A percentile compares a stretch with the other conserved stretches of the same genome.
phyloP scores from a whole-genome alignment of 35 echinoderm and acorn worm species.

The Heliocidaris tuberculata region DNA sequence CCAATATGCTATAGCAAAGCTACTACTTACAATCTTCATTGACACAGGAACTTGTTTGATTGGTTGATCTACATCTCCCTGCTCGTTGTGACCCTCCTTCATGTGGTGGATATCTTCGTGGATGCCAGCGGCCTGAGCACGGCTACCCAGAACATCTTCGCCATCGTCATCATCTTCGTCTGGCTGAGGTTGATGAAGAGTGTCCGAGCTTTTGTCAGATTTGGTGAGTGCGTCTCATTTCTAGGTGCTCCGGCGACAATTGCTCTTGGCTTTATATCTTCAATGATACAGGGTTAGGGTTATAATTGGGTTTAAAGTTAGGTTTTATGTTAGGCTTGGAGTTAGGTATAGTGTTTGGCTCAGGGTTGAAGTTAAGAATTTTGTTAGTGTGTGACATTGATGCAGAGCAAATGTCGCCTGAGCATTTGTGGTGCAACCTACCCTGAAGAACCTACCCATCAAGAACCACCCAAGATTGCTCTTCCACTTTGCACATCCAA shows the following conservation, averaged over 20 bases:
- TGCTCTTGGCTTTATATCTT: not conserved
- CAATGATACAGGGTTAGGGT: not conserved
- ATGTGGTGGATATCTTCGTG: conserved; percentile 49
- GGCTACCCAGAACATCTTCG: conserved; percentile 55
- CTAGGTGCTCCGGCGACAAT: not conserved
- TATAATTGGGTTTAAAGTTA: not conserved
- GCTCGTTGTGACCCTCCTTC: conserved; percentile 45
- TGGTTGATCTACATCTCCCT: conserved; percentile 86
- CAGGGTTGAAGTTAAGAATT: not conserved
- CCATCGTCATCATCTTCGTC: conserved; percentile 80
- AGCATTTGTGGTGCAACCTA: too few species aligned
- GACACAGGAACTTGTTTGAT: conserved; percentile 91
- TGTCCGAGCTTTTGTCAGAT: conserved; percentile 66
- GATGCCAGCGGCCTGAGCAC: conserved; percentile 34
- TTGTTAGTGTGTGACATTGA: not conserved
- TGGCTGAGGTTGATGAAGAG: conserved; percentile 93
- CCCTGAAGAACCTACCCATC: too few species aligned
- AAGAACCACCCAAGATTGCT: too few species aligned
- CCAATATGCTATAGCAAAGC: too few species aligned
- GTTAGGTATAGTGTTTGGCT: not conserved
- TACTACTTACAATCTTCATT: not conserved
- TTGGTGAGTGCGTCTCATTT: conserved; percentile 70
- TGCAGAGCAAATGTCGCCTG: too few species aligned
- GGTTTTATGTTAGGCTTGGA: too few species aligned
- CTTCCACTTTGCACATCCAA: too few species aligned